These are phyloP conservation scores for Petrophora chlorosata DNA, from an alignment of 2,888 invertebrate species.

Conservation along the genomic window DNA sequence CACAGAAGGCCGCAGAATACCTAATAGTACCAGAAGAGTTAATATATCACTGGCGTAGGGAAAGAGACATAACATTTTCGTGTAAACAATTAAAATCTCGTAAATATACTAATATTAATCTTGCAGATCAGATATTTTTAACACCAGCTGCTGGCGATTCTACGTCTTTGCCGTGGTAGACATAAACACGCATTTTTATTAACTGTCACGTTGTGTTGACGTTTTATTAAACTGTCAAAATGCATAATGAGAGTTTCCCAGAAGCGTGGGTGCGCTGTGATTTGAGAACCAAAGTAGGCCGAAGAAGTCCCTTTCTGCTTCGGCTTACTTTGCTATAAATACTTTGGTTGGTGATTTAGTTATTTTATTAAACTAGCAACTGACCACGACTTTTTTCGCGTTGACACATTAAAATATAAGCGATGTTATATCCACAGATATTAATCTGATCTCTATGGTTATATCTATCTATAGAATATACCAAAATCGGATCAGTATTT, in stretches of 20 bases:
- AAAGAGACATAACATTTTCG: constrained; percentile 12
- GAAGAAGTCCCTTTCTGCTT: constrained; percentile 63
- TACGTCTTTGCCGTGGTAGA: constrained; percentile 25
- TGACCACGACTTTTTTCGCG: no score
- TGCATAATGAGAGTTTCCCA: constrained; percentile 64
- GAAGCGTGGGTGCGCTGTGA: constrained; percentile 65
- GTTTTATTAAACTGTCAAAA: constrained; percentile 68
- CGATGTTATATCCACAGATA: no score
- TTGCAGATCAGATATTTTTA: constrained; percentile 4
- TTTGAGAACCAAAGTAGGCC: constrained; percentile 23
- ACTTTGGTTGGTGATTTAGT: background rate
- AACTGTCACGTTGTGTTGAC: constrained; percentile 34
- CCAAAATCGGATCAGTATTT: no score
- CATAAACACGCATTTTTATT: constrained; percentile 38
- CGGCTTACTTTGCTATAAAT: no score
- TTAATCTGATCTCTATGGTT: no score
- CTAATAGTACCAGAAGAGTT: no score
- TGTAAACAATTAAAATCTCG: constrained; percentile 14
- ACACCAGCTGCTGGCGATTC: constrained; percentile 2
- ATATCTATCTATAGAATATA: no score
- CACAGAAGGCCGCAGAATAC: no score
- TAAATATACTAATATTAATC: constrained; percentile 9
- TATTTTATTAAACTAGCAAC: no score
- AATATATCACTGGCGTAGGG: no score
- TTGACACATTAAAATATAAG: no score